Base-by-base conservation (phyloP, 2,888 invertebrate genomes). In the Cephonodes hylas region DNA sequence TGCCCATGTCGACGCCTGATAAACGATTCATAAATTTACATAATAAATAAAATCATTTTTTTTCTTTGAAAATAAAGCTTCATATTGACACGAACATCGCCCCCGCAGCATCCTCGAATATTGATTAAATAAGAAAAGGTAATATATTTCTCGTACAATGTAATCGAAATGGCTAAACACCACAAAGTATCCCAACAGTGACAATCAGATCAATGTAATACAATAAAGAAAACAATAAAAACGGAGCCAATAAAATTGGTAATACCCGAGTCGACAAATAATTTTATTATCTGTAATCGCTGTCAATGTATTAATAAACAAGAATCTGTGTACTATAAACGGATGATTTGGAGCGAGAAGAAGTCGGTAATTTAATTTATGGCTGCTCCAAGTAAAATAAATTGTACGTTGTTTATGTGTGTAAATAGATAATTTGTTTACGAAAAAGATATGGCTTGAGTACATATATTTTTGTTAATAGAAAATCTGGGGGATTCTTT, bases 231-330 rank as follows among this genome's bases (percentile, higher is more conserved):
- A 31, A 27, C 10, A 53, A 27, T 53, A 31, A 53, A 53, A 18
- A 27, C 27, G 13, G 31, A 53, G 53, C 13, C 8, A 18, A 3
- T 53, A 31, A 53, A 31, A 8, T 18, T 27, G 8, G 53, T 8
- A 53, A 53, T 53, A 18, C 27, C 10, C 10, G 27, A 53, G 53
- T 31, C 31, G 18, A 31, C 53, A 53, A 45, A 22, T 53, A 53
- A 31, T 53, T 53, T 53, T 53, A 53, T 31, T 53, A 53, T 31
- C 27, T 53, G 31, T 53, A 31, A 53, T 53, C 18, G 27, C 31
- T 27, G 31, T 53, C 31, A 53, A 27, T 44, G 44, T 44, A 18
- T 53, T 31, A 53, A 53, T 48, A 48, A 48, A 48, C 18, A 31
- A 7, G 7, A 53, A 53, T 31, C 53, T 8, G 53, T 31, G 18